phyloP scores from a whole-genome alignment of 1,140 invertebrate species.

The Lucilia sericata region DNA sequence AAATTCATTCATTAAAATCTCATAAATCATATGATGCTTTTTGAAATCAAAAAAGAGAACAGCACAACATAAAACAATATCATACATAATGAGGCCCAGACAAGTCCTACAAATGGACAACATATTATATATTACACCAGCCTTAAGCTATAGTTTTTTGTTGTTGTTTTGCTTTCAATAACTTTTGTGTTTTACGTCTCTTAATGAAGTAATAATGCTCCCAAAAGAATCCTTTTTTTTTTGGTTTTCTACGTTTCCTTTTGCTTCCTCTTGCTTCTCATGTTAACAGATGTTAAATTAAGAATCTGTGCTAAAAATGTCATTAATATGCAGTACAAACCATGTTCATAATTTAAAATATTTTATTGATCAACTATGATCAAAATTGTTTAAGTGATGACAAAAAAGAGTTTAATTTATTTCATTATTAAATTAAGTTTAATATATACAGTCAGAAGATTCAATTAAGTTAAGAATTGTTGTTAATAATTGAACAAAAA shows the following conservation, averaged over 20 bases:
- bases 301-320: slow-evolving; percentile 40
- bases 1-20: slow-evolving; percentile 42
- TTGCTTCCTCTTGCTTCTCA: not conserved
- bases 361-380: slow-evolving; percentile 28
- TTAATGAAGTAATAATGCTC: slow-evolving; percentile 40
- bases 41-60: no score
- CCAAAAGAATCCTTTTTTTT: not conserved
- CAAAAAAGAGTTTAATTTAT: no score
- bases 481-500: no score
- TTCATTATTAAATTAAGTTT: no score
- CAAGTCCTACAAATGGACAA: not conserved
- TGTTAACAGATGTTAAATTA: slow-evolving; percentile 44
- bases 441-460: no score
- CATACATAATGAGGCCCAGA: no score
- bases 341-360: slow-evolving; percentile 33
- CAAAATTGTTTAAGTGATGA: not conserved
- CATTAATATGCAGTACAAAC: slow-evolving; percentile 36
- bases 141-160: not conserved
- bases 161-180: not conserved
- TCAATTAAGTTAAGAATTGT: no score
- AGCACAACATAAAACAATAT: no score
- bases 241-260: not conserved
- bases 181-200: not conserved
- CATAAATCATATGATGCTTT: slow-evolving; percentile 37
- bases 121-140: slow-evolving; percentile 1